Percentiles rank a stretch among this genome's conserved stretches.
phyloP scores from a whole-genome alignment of 1,140 invertebrate species.

The Meteorus sp. region DNA sequence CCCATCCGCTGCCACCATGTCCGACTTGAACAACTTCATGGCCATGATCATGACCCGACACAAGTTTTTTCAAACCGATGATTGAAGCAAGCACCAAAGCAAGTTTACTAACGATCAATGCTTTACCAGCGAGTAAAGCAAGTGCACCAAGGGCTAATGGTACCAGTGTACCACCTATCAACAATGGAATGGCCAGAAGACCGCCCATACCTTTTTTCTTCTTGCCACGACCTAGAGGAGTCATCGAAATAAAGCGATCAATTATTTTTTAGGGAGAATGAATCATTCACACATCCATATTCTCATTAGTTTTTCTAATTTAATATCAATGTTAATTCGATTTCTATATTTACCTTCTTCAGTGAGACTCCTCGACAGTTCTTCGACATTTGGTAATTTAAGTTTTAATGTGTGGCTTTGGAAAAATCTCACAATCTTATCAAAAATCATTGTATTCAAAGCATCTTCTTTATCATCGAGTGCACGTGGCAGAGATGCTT shows the following conservation, averaged over 20 bases:
- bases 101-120: constrained; percentile 79
- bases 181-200: constrained; percentile 72
- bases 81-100: constrained; percentile 79
- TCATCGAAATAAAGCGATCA: constrained; percentile 15
- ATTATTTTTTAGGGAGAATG: too few species aligned
- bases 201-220: constrained; percentile 71
- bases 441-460: constrained; percentile 73
- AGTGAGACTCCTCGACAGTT: constrained; percentile 63
- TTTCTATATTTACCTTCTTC: constrained; percentile 55
- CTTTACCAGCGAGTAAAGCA: constrained; percentile 79
- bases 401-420: constrained; percentile 77
- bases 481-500: constrained; percentile 69
- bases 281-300: not conserved
- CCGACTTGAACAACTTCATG: constrained; percentile 73
- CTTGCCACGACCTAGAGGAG: constrained; percentile 64
- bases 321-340: not conserved
- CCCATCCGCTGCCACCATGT: constrained; percentile 60
- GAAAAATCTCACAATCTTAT: constrained; percentile 73
- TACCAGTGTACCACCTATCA: constrained; percentile 77
- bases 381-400: constrained; percentile 67
- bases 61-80: constrained; percentile 79
- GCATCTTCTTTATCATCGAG: constrained; percentile 71
- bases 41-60: constrained; percentile 65
- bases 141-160: constrained; percentile 78
- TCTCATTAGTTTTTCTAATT: not conserved